Conservation (phyloP, 23 tunicate genomes). For the Clavelina lepadiformis region DNA sequence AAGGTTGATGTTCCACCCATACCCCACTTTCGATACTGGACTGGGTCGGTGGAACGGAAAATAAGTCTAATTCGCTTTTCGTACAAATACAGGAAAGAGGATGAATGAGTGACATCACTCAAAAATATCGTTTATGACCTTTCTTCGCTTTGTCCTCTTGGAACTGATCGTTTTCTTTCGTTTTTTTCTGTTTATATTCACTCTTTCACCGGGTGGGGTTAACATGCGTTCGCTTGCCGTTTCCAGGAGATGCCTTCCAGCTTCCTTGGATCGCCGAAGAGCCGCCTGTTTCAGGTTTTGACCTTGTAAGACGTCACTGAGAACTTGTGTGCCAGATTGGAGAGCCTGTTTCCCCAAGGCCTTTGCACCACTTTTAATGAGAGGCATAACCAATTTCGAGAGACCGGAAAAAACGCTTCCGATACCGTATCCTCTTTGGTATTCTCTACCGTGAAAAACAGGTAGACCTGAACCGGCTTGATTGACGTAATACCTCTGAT, state of each 20-base stretch:
- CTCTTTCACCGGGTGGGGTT: background rate
- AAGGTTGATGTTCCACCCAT: slow-evolving; percentile 7
- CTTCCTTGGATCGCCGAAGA: background rate
- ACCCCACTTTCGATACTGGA: background rate
- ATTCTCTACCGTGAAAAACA: too few species aligned
- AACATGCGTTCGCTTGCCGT: background rate
- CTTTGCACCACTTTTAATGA: slow-evolving; percentile 19
- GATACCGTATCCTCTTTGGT: slow-evolving; percentile 6
- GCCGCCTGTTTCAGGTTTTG: slow-evolving; percentile 21
- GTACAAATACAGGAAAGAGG: background rate
- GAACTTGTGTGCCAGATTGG: slow-evolving; percentile 3
- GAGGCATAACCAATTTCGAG: slow-evolving; percentile 2
- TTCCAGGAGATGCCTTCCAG: slow-evolving; percentile 6
- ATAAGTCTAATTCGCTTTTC: slow-evolving; percentile 15
- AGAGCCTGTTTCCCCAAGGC: slow-evolving; percentile 12
- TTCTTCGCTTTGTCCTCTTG: background rate
- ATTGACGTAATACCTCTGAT: too few species aligned
- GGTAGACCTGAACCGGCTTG: too few species aligned
- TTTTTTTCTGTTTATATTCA: background rate
- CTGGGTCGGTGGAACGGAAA: slow-evolving; percentile 18
- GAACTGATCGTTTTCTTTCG: background rate
- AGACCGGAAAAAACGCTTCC: slow-evolving; percentile 5
- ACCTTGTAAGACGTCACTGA: slow-evolving; percentile 9
- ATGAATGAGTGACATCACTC: slow-evolving; percentile 1
- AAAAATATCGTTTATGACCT: slow-evolving; percentile 16